A percentile compares a stretch with the other conserved stretches of the same genome.
Conservation (phyloP, 2,113 vertebrate genomes). For the Propithecus coquereli region DNA sequence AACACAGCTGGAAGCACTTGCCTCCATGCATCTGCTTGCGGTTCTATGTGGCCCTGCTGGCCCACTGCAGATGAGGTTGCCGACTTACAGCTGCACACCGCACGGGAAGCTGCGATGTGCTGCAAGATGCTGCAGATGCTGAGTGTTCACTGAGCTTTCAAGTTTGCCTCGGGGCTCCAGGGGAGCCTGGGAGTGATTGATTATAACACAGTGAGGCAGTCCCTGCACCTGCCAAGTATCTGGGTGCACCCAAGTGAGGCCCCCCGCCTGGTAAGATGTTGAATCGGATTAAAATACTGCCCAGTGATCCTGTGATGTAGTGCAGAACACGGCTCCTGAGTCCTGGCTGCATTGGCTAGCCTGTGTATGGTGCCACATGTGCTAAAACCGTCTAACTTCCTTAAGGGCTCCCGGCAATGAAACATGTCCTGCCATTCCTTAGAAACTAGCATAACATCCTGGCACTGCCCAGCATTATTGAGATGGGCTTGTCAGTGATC, state of each 20-base stretch:
- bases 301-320: background rate
- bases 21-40: background rate
- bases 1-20: background rate
- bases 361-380: background rate
- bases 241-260: background rate
- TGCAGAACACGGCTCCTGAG: background rate
- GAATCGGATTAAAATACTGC: background rate
- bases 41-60: background rate
- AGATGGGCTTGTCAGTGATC: background rate
- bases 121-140: background rate
- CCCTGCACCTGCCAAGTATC: background rate
- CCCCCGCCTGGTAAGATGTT: background rate
- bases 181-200: background rate
- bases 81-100: background rate
- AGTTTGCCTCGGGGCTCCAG: background rate
- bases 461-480: no score
- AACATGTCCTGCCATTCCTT: background rate
- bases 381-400: background rate
- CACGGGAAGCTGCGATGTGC: background rate
- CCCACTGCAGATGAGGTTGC: background rate
- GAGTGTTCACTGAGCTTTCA: background rate
- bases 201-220: background rate
- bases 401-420: background rate
- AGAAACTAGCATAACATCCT: background rate
- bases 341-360: fast-evolving